A percentile compares a stretch with the other conserved stretches of the same genome.
Evolutionary conservation across 2,113 vertebrate genomes (phyloP).

Genomic region (Oncorhynchus clarkii): DNA sequence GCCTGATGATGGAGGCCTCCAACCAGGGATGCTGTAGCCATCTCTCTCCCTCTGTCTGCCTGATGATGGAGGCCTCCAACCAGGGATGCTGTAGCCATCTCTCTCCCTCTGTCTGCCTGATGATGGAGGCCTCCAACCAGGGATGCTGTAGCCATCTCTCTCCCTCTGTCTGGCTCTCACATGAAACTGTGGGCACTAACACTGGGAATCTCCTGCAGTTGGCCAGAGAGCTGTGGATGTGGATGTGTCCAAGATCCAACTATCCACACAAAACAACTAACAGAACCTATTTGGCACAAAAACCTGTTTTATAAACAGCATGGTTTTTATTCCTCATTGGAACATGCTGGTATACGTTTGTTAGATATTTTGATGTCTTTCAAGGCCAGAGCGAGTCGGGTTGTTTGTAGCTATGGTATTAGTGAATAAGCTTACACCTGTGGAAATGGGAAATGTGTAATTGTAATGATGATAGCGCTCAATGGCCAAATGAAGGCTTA

Average conservation of each 20-base stretch:
- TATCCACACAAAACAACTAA: conserved; percentile 5
- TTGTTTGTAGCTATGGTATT: not conserved
- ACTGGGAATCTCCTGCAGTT: too few species aligned
- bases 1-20: too few species aligned
- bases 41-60: too few species aligned
- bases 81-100: too few species aligned
- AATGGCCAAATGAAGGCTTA: conserved; percentile 36
- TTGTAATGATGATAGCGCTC: conserved; percentile 34
- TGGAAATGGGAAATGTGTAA: conserved; percentile 3
- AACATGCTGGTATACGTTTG: conserved; percentile 39
- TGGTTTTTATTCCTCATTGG: conserved; percentile 49
- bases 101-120: too few species aligned
- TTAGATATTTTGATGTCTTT: conserved; percentile 26
- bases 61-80: too few species aligned
- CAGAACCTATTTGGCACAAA: conserved; percentile 40
- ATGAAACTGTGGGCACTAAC: conserved; percentile 34
- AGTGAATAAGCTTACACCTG: conserved; percentile 33
- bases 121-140: too few species aligned
- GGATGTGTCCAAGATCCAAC: conserved; percentile 36
- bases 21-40: too few species aligned
- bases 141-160: too few species aligned
- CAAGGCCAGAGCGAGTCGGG: conserved; percentile 36
- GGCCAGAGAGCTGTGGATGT: conserved; percentile 37
- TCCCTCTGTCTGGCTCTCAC: conserved; percentile 47
- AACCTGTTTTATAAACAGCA: conserved; percentile 42